A percentile compares a stretch with the other conserved stretches of the same genome.
Conservation (phyloP, 2,797 vertebrate species). For the Rhinella marina region DNA sequence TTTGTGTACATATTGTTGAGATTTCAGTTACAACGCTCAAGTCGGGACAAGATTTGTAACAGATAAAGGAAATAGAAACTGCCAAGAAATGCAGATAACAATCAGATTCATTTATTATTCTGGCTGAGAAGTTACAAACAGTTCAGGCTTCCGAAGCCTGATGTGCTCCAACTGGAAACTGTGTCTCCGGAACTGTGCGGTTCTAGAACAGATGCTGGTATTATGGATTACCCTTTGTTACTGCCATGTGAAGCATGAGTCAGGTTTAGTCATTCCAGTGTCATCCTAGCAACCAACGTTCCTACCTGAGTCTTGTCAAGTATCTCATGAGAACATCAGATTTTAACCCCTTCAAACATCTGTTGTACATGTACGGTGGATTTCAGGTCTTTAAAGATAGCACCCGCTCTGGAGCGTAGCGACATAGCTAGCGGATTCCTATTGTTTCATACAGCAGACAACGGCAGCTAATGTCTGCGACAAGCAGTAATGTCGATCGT, state of each 20-base stretch:
- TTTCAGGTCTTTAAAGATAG: too few relatives aligned
- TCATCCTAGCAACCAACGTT: neutral
- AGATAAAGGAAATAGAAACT: conserved; percentile 26
- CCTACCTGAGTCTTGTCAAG: neutral
- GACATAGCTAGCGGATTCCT: too few relatives aligned
- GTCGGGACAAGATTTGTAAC: conserved; percentile 23
- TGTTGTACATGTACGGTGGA: too few relatives aligned
- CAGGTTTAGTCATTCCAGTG: neutral
- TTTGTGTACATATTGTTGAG: neutral
- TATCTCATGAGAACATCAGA: neutral
- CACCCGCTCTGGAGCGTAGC: too few relatives aligned
- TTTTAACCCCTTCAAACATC: neutral
- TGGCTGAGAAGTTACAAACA: conserved; percentile 30
- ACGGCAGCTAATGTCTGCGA: too few relatives aligned
- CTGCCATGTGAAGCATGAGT: conserved; percentile 16
- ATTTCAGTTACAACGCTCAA: conserved; percentile 26
- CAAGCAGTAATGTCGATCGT: too few relatives aligned
- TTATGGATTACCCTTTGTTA: conserved; percentile 25
- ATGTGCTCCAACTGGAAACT: conserved; percentile 24
- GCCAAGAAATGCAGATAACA: conserved; percentile 38
- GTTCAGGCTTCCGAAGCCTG: neutral
- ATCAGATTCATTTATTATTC: conserved; percentile 40
- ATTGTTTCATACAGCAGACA: too few relatives aligned
- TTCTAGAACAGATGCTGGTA: conserved; percentile 25
- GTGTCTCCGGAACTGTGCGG: neutral